Base-by-base conservation (phyloP, 2,797 vertebrate species). In the Cercopithecus diana region DNA sequence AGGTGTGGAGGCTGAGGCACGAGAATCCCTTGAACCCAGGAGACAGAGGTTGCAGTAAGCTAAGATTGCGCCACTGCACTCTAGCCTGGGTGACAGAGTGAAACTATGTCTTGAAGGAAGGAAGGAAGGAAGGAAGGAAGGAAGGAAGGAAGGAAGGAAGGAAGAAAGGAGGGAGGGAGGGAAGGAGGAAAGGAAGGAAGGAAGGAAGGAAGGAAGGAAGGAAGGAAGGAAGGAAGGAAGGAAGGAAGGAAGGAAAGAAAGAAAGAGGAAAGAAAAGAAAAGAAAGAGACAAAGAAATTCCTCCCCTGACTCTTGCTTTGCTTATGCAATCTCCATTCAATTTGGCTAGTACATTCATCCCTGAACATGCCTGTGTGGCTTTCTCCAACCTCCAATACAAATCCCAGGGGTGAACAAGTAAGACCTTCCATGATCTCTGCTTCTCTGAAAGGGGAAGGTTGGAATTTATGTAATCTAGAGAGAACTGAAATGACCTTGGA, bases 351-450 rank as follows among this genome's bases (percentile, higher is more conserved):
- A 26, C 12, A 36, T 70, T 81, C 80, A 26, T 72, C 22, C 48
- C 83, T 93, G 87, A n/a, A 79, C 43, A 45, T 55, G 86, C 20
- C 75, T 90, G 3, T 2, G 3, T 76, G 87, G 50, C 92, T 72
- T 95, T 93, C 72, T 77, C 76, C 80, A 64, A 80, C 48, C 61
- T 94, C 84, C 5, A 90, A 87, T 80, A n/a, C 80, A 90, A 97
- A 81, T 26, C 87, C 64, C 93, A 88, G 70, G 12, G 61, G 48
- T 73, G 58, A 94, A 80, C 79, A 84, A 95, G 50, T 92, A 93
- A 97, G 76, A 77, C 57, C 81, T 90, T 96, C 90, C 87, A 85
- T 90, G 80, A 79, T 77, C 79, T 92, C 64, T 87, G 36, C 58
- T 72, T 93, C 43, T 96, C 61, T 92, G 58, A 87, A 86, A 81